Base-by-base conservation (phyloP, 2,888 invertebrate species). In the Drosophila affinis region DNA sequence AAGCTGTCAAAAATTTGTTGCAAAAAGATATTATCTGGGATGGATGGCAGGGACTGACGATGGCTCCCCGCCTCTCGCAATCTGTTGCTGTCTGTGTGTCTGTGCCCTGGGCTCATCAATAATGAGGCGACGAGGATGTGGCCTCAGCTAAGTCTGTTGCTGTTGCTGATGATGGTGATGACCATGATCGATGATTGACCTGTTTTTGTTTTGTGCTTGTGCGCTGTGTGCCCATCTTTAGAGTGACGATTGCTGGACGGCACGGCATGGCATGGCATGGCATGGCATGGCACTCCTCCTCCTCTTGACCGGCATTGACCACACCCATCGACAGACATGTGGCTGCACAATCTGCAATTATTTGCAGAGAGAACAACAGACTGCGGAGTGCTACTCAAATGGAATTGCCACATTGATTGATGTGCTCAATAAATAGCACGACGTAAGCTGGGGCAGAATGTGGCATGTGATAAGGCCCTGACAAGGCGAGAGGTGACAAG, bases 141-240 rank as follows among this genome's bases (percentile, higher is more conserved):
- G 57, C 72, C 39, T 55, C 68, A 21, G 45, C 39, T 39, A 7
- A 39, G 39, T 14, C 39, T 6, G 39, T 14, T 58, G 52, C 44
- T 46, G 53, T 29, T 59, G 61, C 55, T 65, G 63, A 67, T 67
- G 68, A 65, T 68, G 57, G 55, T 85, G 89, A 89, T 89, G 90
- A 87, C 90, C 90, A 89, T 90, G 90, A 90, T 90, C 91, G 90
- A 90, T 90, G 90, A 90, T 90, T 90, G 89, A 82, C 87, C 87
- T 81, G 79, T 84, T 89, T 86, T 84, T 83, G 80, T 83, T 73
- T 57, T 72, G 45, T 67, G 29, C 34, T 21, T 5, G 34, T 34
- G 12, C 12, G 34, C 12, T n/a, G 34, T 39, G 34, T 39, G 63
- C 69, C 46, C 72, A 73, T 84, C 72, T 79, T 78, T 72, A 83